Evolutionary conservation across 2,797 vertebrate genomes (phyloP).

Genomic region (Acomys russatus): DNA sequence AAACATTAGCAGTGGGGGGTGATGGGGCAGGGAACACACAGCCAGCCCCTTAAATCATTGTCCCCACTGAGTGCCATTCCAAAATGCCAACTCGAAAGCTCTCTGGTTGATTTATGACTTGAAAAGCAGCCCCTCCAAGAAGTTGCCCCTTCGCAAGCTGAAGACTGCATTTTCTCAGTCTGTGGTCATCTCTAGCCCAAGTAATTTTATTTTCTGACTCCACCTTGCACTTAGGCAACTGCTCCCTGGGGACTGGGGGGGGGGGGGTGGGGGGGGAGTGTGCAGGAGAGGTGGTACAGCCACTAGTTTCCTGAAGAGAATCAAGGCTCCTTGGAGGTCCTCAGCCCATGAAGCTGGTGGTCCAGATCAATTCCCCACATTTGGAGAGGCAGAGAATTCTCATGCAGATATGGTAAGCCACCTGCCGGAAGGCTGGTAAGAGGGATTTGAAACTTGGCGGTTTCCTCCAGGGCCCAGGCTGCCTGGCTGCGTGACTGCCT

Average conservation of each 20-base stretch:
- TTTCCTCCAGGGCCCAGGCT: background rate
- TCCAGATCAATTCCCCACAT: background rate
- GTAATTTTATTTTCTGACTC: constrained; percentile 59
- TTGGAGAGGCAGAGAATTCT: background rate
- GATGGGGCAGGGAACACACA: background rate
- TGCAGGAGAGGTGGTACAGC: background rate
- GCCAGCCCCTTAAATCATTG: constrained; percentile 75
- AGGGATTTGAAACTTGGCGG: background rate
- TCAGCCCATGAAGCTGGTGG: background rate
- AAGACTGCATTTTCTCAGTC: constrained; percentile 72
- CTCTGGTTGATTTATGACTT: constrained; percentile 77
- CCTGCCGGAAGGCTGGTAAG: background rate
- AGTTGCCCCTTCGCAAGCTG: constrained; percentile 72
- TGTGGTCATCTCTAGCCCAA: constrained; percentile 63
- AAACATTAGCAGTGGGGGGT: constrained; percentile 23
- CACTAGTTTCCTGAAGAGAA: constrained; percentile 44
- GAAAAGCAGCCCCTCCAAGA: constrained; percentile 68
- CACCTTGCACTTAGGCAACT: constrained; percentile 53
- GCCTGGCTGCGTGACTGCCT: background rate
- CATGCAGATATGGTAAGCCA: constrained; percentile 18
- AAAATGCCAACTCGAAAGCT: constrained; percentile 76
- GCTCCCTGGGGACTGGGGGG: background rate
- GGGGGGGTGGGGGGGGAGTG: too few relatives aligned
- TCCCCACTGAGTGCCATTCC: constrained; percentile 67
- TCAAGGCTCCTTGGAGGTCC: background rate